phyloP scores from a whole-genome alignment of 1,140 invertebrate species.

The Ganaspis sp. region DNA sequence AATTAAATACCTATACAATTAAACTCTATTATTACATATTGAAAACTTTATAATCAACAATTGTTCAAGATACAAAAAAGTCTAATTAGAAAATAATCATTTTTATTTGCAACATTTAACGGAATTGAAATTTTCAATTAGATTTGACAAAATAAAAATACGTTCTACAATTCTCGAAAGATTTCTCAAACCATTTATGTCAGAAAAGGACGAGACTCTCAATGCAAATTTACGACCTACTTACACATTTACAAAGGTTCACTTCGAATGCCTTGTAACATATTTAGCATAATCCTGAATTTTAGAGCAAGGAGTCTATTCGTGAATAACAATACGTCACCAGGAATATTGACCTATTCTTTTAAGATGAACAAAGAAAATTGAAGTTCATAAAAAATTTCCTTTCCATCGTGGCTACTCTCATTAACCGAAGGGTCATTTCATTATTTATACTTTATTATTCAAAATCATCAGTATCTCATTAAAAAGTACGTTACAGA shows the following conservation, averaged over 20 bases:
- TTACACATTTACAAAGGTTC: slow-evolving; percentile 50
- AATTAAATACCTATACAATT: too few relatives aligned
- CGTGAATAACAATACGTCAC: slow-evolving; percentile 44
- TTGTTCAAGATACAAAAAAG: too few relatives aligned
- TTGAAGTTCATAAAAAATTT: slow-evolving; percentile 39
- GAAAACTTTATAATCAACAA: too few relatives aligned
- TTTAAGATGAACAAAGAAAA: slow-evolving; percentile 57
- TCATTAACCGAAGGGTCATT: neutral
- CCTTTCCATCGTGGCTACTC: slow-evolving; percentile 4
- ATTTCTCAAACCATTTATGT: neutral
- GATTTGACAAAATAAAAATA: too few relatives aligned
- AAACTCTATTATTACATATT: too few relatives aligned
- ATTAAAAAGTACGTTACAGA: slow-evolving; percentile 2
- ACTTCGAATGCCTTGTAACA: slow-evolving; percentile 47
- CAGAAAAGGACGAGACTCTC: slow-evolving; percentile 47
- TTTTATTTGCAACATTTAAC: too few relatives aligned
- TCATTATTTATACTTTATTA: slow-evolving; percentile 2
- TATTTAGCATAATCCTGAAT: slow-evolving; percentile 69
- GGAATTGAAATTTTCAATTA: too few relatives aligned
- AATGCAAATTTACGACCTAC: slow-evolving; percentile 63
- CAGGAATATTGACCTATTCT: slow-evolving; percentile 66
- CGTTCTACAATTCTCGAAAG: neutral
- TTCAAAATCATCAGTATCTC: neutral
- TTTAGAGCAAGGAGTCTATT: slow-evolving; percentile 63
- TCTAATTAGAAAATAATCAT: too few relatives aligned